Evolutionary conservation across 2,888 invertebrate species (phyloP).

Genomic region (Cheilosia urbana): DNA sequence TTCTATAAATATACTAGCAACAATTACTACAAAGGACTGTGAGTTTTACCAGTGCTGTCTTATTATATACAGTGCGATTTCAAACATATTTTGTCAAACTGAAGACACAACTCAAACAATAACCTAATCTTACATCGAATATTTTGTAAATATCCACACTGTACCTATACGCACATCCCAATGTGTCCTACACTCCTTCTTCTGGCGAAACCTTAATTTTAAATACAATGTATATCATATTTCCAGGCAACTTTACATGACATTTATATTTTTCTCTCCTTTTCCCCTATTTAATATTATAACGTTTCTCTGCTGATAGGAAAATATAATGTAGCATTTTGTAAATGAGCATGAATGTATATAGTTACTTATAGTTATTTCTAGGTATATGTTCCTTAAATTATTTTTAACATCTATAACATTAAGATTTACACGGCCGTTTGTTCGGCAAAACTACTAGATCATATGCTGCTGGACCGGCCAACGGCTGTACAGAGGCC

Average conservation of each 20-base stretch:
- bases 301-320: not conserved
- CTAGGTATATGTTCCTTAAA: conserved; percentile 2
- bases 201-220: conserved; percentile 54
- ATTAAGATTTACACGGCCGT: conserved; percentile 71
- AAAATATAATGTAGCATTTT: conserved; percentile 30
- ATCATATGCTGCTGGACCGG: conserved; percentile 82
- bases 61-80: conserved; percentile 53
- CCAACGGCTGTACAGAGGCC: conserved; percentile 82
- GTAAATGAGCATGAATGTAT: conserved; percentile 39
- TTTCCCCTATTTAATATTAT: conserved; percentile 25
- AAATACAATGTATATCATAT: conserved; percentile 33
- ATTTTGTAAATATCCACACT: conserved; percentile 9
- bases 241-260: conserved; percentile 40
- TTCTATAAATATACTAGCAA: not conserved
- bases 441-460: conserved; percentile 69
- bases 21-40: conserved; percentile 12
- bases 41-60: conserved; percentile 38
- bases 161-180: conserved; percentile 9
- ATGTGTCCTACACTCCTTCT: not conserved
- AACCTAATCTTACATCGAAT: no score
- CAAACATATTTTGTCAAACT: not conserved
- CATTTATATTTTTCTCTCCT: not conserved
- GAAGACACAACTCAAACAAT: not conserved
- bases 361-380: not conserved
- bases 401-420: conserved; percentile 23